Base-by-base conservation (phyloP, 2,113 vertebrate genomes). In the Casuarius casuarius region DNA sequence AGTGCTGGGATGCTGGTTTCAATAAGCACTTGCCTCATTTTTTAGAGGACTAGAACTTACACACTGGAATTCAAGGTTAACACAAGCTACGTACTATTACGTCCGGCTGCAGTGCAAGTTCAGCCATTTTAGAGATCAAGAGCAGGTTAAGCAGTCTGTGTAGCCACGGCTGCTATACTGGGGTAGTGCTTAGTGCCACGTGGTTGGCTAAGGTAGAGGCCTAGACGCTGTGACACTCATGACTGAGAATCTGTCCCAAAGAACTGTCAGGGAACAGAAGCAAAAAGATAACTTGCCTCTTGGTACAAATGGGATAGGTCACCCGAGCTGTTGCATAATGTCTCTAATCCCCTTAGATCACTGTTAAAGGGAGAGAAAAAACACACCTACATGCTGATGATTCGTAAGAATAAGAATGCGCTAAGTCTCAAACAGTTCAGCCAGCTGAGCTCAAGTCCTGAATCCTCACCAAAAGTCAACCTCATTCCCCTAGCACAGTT, bases 1-100 rank as follows among this genome's bases (percentile, higher is more conserved):
- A 94, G 62, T 58, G 67, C 71, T 87, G 66, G 71, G 74, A 92
- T 79, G 74, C 81, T 95, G 90, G 90, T 92, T 96, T 94, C 67
- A 91, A 76, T 92, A 85, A 92, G 84, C 75, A 79, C 92, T 89
- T 95, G n/a, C 66, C 33, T 85, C 58, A 73, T 87, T 89, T 92
- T 93, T 92, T 84, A 33, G 62, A 92, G 91, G 94, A 93, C 74
- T 0, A 0, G 81, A 91, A 87, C 66, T 91, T 82, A 92, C 91
- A 81, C 15, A 3, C 62, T 91, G 81, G 84, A 95, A 94, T 85
- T 94, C 87, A 73, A 90, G 71, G 87, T 76, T 95, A 94, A 88
- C 49, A 62, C 54, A 85, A 91, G 78, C 59, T 90, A 70, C 18
- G 31, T 77, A 92, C 74, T 66, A 92, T 89, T 94, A 68, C 78